Evolutionary conservation across 2,113 vertebrate species (phyloP).

Genomic region (Acrocephalus arundinaceus): DNA sequence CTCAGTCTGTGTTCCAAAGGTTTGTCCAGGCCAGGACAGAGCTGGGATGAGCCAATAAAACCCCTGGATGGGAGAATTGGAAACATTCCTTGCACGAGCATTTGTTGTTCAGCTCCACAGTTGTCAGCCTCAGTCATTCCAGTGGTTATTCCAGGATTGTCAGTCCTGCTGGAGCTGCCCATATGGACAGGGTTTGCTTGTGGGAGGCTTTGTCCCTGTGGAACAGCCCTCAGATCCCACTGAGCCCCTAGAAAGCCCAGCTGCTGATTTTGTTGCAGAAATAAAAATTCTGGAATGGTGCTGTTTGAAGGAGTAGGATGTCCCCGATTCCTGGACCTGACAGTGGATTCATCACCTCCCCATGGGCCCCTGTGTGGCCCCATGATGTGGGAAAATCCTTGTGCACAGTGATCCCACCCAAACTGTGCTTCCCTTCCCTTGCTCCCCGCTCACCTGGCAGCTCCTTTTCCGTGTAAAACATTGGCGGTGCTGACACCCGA

Average conservation of each 20-base stretch:
- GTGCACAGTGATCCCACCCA: neutral
- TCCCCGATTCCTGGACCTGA: neutral
- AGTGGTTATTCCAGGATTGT: neutral
- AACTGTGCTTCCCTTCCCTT: neutral
- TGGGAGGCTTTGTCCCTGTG: neutral
- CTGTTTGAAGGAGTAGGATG: neutral
- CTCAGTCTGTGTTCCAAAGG: neutral
- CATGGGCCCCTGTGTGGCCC: neutral
- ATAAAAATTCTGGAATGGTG: neutral
- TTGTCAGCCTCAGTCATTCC: neutral
- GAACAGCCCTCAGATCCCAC: neutral
- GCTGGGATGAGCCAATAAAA: neutral
- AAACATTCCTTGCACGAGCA: neutral
- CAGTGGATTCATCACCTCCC: neutral
- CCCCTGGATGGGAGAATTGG: neutral
- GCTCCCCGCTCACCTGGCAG: neutral
- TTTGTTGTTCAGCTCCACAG: neutral
- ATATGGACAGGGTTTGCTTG: neutral
- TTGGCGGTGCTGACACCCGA: neutral
- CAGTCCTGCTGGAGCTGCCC: neutral
- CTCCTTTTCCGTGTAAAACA: neutral
- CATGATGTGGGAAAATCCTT: neutral
- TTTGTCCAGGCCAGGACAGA: neutral
- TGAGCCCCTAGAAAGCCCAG: neutral
- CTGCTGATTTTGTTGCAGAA: neutral